These are phyloP conservation scores for Dendroctonus ponderosae DNA, from an alignment of 1,140 invertebrate species.

Conservation along the genomic window DNA sequence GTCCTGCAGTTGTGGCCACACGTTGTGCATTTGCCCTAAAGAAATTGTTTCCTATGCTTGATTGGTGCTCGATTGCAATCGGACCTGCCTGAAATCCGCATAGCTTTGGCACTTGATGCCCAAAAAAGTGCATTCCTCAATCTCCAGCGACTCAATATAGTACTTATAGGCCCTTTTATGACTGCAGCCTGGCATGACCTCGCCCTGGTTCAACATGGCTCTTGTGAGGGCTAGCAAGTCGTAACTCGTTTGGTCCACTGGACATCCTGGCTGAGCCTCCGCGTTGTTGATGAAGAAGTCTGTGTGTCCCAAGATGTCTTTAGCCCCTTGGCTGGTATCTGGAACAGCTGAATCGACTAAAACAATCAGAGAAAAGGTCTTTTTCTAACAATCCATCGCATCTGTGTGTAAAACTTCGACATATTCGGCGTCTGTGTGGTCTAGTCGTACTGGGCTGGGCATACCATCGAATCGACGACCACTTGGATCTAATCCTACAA, in stretches of 20 bases:
- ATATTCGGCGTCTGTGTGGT: constrained; percentile 40
- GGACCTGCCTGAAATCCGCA: constrained; percentile 38
- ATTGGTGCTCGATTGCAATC: too few species aligned
- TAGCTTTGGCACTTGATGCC: constrained; percentile 42
- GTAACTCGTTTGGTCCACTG: constrained; percentile 32
- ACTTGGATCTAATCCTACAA: constrained; percentile 44
- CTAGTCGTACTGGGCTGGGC: constrained; percentile 40
- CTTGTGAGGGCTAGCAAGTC: constrained; percentile 40
- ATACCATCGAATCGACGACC: constrained; percentile 44
- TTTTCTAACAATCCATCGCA: constrained; percentile 36
- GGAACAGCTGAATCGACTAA: not conserved
- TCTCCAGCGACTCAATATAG: constrained; percentile 44
- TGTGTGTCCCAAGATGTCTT: constrained; percentile 40
- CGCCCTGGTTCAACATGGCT: constrained; percentile 39
- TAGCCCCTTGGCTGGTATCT: constrained; percentile 44
- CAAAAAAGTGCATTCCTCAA: constrained; percentile 43
- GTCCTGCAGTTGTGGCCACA: constrained; percentile 37
- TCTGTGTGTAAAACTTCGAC: constrained; percentile 48
- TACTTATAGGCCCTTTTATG: constrained; percentile 49
- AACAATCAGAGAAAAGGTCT: not conserved
- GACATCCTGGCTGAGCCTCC: constrained; percentile 45
- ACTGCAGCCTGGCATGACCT: constrained; percentile 46
- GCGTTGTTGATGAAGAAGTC: constrained; percentile 47
- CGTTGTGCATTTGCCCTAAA: constrained; percentile 43
- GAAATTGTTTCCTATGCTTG: too few species aligned